These are phyloP conservation scores for Myrmecobius fasciatus DNA, from an alignment of 2,113 vertebrate species.

Conservation along the genomic window DNA sequence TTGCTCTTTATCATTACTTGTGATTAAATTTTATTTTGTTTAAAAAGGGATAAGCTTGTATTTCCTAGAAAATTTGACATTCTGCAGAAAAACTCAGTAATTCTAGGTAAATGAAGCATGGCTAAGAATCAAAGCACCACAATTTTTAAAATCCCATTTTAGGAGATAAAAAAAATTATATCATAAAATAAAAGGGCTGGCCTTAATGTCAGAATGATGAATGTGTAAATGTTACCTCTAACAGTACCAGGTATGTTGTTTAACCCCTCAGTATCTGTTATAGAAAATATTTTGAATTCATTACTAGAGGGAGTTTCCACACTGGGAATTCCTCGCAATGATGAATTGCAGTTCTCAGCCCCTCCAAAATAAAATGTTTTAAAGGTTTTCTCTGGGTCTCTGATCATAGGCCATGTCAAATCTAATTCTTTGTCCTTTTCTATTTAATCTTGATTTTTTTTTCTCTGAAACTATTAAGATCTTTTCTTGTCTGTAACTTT, in stretches of 20 bases:
- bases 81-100: too few species aligned
- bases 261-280: neutral
- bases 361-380: neutral
- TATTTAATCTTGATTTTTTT: neutral
- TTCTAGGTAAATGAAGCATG: neutral
- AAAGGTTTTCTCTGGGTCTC: neutral
- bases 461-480: constrained; percentile 17
- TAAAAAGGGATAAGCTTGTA: too few species aligned
- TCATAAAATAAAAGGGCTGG: neutral
- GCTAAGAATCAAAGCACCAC: neutral
- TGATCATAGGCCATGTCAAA: neutral
- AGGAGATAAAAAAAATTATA: neutral
- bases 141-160: neutral
- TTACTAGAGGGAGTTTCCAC: neutral
- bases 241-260: neutral
- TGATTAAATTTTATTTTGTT: too few species aligned
- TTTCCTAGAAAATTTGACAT: too few species aligned
- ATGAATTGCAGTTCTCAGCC: neutral
- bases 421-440: neutral
- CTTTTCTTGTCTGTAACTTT: neutral
- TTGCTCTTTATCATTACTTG: too few species aligned
- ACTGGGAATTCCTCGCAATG: neutral
- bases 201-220: neutral
- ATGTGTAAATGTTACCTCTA: neutral
- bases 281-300: neutral